A percentile compares a stretch with the other conserved stretches of the same genome.
Conservation (phyloP, 2,888 invertebrate genomes). For the Protonemura montana region DNA sequence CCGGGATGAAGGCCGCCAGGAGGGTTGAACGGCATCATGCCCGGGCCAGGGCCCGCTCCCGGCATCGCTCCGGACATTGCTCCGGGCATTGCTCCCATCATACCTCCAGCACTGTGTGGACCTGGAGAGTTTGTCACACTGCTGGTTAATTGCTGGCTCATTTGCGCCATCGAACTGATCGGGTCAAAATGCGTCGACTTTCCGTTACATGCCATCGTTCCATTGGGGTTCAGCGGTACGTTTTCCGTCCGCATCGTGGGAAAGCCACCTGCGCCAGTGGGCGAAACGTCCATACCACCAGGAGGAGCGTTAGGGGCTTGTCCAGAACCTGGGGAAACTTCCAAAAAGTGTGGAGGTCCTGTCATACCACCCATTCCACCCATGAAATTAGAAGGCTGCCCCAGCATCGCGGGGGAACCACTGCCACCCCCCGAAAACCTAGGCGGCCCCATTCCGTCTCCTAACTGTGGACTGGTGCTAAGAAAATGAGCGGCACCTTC, state of each 20-base stretch:
- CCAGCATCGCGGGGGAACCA: constrained; percentile 48
- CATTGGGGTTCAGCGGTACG: constrained; percentile 72
- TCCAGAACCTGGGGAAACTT: constrained; percentile 53
- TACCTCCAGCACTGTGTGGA: constrained; percentile 53
- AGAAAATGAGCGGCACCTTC: constrained; percentile 55
- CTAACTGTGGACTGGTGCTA: constrained; percentile 54
- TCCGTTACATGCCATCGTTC: constrained; percentile 57
- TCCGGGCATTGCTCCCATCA: constrained; percentile 44
- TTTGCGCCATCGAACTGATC: constrained; percentile 91
- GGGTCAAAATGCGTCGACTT: constrained; percentile 81
- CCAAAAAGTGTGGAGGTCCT: constrained; percentile 50
- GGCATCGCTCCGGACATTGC: constrained; percentile 24
- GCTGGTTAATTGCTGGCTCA: constrained; percentile 91
- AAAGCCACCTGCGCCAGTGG: constrained; percentile 54
- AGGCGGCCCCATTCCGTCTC: constrained; percentile 59
- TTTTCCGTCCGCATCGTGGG: constrained; percentile 48
- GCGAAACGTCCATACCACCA: constrained; percentile 60
- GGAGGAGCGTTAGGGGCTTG: constrained; percentile 57
- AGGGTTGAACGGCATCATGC: constrained; percentile 64
- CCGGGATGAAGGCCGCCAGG: constrained; percentile 59
- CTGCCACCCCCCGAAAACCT: constrained; percentile 48
- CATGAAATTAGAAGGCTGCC: constrained; percentile 48
- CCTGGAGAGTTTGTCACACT: constrained; percentile 70
- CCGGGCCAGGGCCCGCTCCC: constrained; percentile 45
- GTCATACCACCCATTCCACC: constrained; percentile 47